Evolutionary conservation across 2,113 vertebrate genomes (phyloP), one percentile per base, ranked within the genome.

Genomic region (Campylorhamphus procurvoides): DNA sequence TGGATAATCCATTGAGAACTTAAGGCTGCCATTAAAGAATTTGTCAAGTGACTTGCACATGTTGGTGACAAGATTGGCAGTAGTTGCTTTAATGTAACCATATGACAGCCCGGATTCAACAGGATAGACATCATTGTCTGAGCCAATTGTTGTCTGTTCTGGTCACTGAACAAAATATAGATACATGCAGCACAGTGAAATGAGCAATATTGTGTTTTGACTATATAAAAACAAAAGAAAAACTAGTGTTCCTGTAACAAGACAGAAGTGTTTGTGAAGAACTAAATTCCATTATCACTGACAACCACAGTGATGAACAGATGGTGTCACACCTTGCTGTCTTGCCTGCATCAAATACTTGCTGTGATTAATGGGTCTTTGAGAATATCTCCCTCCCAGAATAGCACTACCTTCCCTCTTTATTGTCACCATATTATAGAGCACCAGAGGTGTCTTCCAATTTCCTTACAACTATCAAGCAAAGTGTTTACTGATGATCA

Each of bases 291-390:
- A 5, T 60, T 64, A 17, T 35, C 10, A 1, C 10, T 69, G 72
- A 53, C 47, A 66, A 15, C 18, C 18, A 13, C 28, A 33, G 79
- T 75, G 88, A 69, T 15, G 33, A 81, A 63, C 94, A 96, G 92
- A 88, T 86, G 85, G 85, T 90, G 72, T 94, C 68, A 84, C 50
- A 46, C 72, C 49, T 91, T 83, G 67, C 67, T 69, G 37, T 66
- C 67, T 62, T 79, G 49, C 37, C 35, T 73, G 67, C 18, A 85
- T 66, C 35, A n/a, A 83, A 58, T 7, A 6, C 5, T 73, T 76
- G 22, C 12, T 94, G 44, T 50, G 37, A 84, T 31, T 53, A 75
- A 84, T 22, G 19, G 20, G 40, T 64, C 2, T 0, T n/a, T 24
- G 50, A 85, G 79, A 67, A 68, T 44, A 14, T 71, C 7, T 87